Base-by-base conservation (phyloP, 2,797 vertebrate species). In the Echeneis naucrates region DNA sequence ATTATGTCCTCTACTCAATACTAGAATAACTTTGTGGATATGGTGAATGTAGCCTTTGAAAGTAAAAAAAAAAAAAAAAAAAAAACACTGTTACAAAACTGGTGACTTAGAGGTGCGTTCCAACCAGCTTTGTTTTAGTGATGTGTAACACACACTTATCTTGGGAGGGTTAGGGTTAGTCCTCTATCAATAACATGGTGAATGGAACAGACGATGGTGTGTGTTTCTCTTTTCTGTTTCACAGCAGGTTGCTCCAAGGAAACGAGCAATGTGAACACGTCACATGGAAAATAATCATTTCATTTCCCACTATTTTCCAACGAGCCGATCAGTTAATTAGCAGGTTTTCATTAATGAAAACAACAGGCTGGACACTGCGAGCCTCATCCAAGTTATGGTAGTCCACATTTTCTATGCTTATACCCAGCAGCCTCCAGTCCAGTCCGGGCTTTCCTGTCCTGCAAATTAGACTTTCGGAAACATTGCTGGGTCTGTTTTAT, bases 51-150 rank as follows among this genome's bases (percentile, higher is more conserved):
- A 33, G 44, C 8, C 44, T 24, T n/a, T 32, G 12, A 48, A 13
- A 64, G 3, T 4, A 13, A 19, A 37, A 16, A 16, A 24, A 24
- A 48, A 19, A 23, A 21, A 26, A 48, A 47, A 4, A 11, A 47
- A 48, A 48, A n/a, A n/a, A n/a, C n/a, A n/a, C n/a, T n/a, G n/a
- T n/a, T n/a, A n/a, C n/a, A n/a, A n/a, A 44, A n/a, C 44, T 21
- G 44, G 47, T 47, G 44, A 47, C 44, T 47, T 19, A 47, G 44
- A 47, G 47, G n/a, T 47, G n/a, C 44, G 47, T 21, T 23, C 47
- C 9, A 23, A 8, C 44, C 40, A 21, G 7, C n/a, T 23, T 21
- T 47, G 9, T 11, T 23, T 12, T 11, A 23, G n/a, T 47, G 11
- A 21, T 47, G n/a, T 47, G n/a, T 4, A 11, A 47, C 21, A 23